Evolutionary conservation across 2,797 vertebrate species (phyloP), one percentile per base, ranked within the genome.

Genomic region (Melopsittacus undulatus): DNA sequence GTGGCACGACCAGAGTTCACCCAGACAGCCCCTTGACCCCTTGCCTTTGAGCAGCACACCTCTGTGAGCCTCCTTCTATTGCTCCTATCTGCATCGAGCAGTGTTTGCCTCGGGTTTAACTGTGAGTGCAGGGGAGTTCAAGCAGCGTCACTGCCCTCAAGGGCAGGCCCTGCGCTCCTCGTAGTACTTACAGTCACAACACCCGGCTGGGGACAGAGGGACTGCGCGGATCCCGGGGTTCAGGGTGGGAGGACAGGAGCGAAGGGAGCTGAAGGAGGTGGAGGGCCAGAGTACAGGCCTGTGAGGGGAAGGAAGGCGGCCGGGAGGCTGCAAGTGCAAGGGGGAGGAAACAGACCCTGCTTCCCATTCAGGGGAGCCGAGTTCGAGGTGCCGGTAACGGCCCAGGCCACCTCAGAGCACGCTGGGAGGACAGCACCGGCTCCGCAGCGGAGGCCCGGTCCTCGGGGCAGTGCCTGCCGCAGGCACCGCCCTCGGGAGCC

Each of bases 321-420:
- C 48, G 3, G 7, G 9, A n/a, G 22, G 8, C 62, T 23, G 4
- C 54, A 7, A 3, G 7, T 0, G 5, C 24, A 1, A 16, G 3
- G 9, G 5, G 19, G 1, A n/a, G 5, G 3, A 27, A 1, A 5
- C 9, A 36, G 5, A 1, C 1, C 10, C 2, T 30, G 2, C 3
- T 3, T 29, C 13, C 15, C 8, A 57, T 1, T 15, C 0, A 1
- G 10, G 32, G 1, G 1, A 1, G 36, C 49, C 6, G 8, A 36
- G 18, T 5, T 42, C 5, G 4, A 18, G 4, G 18, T 2, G 3
- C 2, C 32, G 9, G 14, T 27, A 12, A 9, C 24, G 5, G 26
- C 4, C 29, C 30, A 7, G 2, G 24, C 26, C 27, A 0, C 38
- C 12, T 16, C 30, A 4, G 10, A 57, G n/a, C 14, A 16, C 32